Evolutionary conservation across 2,113 vertebrate genomes (phyloP).

Genomic region (Desmodus rotundus): DNA sequence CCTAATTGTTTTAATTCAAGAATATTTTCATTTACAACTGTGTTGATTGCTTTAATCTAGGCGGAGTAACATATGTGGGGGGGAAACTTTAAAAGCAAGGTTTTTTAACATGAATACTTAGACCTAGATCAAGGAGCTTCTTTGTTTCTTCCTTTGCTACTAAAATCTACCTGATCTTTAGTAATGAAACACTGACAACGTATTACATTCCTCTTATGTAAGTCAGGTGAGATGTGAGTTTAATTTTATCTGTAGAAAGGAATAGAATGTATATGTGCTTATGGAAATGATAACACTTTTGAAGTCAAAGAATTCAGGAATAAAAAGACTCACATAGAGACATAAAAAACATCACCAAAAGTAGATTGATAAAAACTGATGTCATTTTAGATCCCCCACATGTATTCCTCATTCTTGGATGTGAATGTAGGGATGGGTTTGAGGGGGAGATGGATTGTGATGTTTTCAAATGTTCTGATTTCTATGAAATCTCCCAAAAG

Average conservation of each 20-base stretch:
- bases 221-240: neutral
- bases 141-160: neutral
- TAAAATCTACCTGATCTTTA: neutral
- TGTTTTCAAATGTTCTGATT: neutral
- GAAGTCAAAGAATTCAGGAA: neutral
- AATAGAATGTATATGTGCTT: neutral
- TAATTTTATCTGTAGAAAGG: neutral
- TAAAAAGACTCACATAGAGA: neutral
- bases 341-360: neutral
- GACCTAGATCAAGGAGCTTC: neutral
- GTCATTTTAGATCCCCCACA: neutral
- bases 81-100: neutral
- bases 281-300: neutral
- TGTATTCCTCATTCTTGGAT: neutral
- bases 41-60: neutral
- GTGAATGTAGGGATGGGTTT: neutral
- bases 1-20: conserved; percentile 49
- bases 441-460: neutral
- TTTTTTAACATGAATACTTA: neutral
- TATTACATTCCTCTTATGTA: neutral
- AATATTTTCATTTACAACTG: conserved; percentile 30
- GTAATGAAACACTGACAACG: neutral
- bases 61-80: neutral
- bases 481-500: neutral
- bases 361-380: neutral